phyloP scores from a whole-genome alignment of 2,113 vertebrate genomes.

The Trinectes maculatus region DNA sequence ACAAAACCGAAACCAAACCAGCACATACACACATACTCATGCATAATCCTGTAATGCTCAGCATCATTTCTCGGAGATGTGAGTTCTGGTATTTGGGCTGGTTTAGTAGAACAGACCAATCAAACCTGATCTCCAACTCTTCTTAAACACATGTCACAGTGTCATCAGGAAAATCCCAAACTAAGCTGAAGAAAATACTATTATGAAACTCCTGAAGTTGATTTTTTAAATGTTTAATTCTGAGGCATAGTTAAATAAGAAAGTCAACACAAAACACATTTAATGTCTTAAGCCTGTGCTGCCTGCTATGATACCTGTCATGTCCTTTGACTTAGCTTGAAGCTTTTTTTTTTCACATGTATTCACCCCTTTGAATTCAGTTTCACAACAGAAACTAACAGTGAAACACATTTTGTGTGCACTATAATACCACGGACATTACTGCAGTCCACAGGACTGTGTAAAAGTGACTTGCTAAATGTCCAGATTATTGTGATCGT shows the following conservation, averaged over 20 bases:
- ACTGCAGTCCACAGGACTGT: slow-evolving; percentile 27
- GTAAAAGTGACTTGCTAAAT: slow-evolving; percentile 4
- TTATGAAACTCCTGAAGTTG: slow-evolving; percentile 1
- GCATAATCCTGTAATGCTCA: too few relatives aligned
- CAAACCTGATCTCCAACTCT: too few relatives aligned
- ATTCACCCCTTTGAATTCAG: slow-evolving; percentile 48
- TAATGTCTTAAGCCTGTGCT: slow-evolving; percentile 16
- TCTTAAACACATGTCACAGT: too few relatives aligned
- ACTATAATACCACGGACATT: slow-evolving; percentile 25
- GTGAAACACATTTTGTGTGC: slow-evolving; percentile 13
- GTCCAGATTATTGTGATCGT: slow-evolving; percentile 27
- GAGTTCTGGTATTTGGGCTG: too few relatives aligned
- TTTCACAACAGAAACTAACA: slow-evolving; percentile 33
- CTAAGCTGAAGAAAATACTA: neutral
- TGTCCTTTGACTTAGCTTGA: slow-evolving; percentile 40
- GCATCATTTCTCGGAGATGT: too few relatives aligned
- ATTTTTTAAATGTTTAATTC: slow-evolving; percentile 62
- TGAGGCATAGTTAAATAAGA: slow-evolving; percentile 66
- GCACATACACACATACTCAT: neutral
- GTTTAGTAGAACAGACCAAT: too few relatives aligned
- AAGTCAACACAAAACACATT: slow-evolving; percentile 42
- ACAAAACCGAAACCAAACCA: too few relatives aligned
- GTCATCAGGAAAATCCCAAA: neutral
- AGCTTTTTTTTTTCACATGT: slow-evolving; percentile 63
- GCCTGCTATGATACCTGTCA: slow-evolving; percentile 19